Evolutionary conservation across 2,888 invertebrate genomes (phyloP), one percentile per base, ranked within the genome.

Genomic region (Brachyptera putata): DNA sequence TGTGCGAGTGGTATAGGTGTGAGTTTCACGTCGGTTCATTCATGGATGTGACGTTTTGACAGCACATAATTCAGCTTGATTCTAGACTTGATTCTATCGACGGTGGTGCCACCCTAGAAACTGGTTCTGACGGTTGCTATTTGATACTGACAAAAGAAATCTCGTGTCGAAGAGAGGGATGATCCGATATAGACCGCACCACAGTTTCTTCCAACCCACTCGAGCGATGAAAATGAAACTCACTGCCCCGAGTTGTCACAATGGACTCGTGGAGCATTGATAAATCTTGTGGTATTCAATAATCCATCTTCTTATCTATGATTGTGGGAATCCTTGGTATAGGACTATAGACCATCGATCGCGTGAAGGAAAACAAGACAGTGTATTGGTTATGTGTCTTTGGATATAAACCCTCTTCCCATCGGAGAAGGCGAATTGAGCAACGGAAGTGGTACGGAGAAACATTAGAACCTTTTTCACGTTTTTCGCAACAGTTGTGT

Each of bases 401-500:
- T n/a, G n/a, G n/a, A n/a, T n/a, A n/a, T n/a, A n/a, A n/a, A n/a
- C n/a, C n/a, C n/a, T n/a, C n/a, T n/a, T n/a, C n/a, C n/a, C n/a
- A n/a, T n/a, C n/a, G n/a, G n/a, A n/a, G n/a, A n/a, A n/a, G n/a
- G n/a, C 30, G 30, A 5, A 7, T 30, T 30, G 30, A 30, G 11
- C 30, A 30, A 11, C 11, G 30, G 30, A 30, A n/a, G n/a, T n/a
- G n/a, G n/a, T n/a, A n/a, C 30, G 30, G 30, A 5, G 30, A 7
- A 7, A 30, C 30, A 30, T 30, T 5, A 11, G 30, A 30, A 30
- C 30, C 11, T 30, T 5, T n/a, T 5, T 30, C 30, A 30, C 5
- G 30, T 30, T 30, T 30, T 46, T 46, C 22, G 46, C 46, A 46
- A 46, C 46, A 46, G 46, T 46, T 46, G 46, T 18, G 46, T 13